Percentiles rank a stretch among this genome's conserved stretches.
Conservation (phyloP, 2,113 vertebrate species). For the Petrocephalus zakoni region DNA sequence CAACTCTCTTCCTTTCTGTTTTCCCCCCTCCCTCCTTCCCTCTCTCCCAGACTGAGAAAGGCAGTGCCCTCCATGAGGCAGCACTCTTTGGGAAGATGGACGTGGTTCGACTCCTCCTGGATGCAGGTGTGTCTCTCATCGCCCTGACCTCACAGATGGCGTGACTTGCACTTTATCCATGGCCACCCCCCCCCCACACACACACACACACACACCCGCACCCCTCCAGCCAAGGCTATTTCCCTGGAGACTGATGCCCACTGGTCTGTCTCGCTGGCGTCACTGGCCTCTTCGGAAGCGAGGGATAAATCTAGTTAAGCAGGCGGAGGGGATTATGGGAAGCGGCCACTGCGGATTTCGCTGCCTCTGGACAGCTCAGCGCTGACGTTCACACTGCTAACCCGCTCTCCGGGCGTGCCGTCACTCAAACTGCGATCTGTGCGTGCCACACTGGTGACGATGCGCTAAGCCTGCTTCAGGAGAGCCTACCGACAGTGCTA, state of each 20-base stretch:
- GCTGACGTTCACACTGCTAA: not conserved
- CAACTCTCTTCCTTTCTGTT: not conserved
- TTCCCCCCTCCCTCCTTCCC: not conserved
- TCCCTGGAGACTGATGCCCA: not conserved
- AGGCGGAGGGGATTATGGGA: not conserved
- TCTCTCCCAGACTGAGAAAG: conserved; percentile 83
- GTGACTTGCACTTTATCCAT: not conserved
- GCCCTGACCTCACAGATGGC: not conserved
- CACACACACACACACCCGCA: not conserved
- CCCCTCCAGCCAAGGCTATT: not conserved
- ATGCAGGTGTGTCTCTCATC: conserved; percentile 73
- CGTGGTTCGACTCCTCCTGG: conserved; percentile 84
- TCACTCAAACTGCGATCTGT: not conserved
- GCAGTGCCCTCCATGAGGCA: conserved; percentile 91
- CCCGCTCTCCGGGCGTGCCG: not conserved
- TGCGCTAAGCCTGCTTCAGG: not conserved
- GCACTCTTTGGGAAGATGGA: conserved; percentile 94
- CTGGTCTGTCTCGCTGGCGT: not conserved
- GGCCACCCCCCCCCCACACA: not conserved
- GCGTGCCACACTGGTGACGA: not conserved
- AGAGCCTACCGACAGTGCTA: not conserved
- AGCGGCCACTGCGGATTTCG: not conserved
- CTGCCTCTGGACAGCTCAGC: not conserved
- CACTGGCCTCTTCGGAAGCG: not conserved
- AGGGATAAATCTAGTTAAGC: not conserved